Percentiles rank a stretch among this genome's conserved stretches.
phyloP scores from a whole-genome alignment of 2,888 invertebrate genomes.

The Rotaria socialis region DNA sequence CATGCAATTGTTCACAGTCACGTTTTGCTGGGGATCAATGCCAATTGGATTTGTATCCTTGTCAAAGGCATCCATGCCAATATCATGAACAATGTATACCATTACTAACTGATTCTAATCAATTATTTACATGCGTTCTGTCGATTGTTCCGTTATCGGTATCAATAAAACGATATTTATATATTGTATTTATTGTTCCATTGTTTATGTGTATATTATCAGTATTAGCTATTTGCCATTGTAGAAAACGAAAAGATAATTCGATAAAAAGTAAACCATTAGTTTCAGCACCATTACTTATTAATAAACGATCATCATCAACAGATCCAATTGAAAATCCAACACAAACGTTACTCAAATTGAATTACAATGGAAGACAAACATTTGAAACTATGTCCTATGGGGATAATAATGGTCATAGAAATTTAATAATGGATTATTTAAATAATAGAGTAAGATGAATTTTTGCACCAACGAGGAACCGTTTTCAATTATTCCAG shows the following conservation, averaged over 20 bases:
- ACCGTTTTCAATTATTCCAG: too few relatives aligned
- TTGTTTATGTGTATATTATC: background rate
- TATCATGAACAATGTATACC: background rate
- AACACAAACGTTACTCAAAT: background rate
- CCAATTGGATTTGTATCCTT: background rate
- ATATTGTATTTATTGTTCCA: background rate
- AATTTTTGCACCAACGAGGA: background rate
- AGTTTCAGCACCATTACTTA: background rate
- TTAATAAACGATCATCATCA: background rate
- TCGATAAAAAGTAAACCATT: background rate
- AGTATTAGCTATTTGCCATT: background rate
- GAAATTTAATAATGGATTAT: background rate
- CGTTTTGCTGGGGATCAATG: constrained; percentile 23
- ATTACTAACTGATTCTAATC: background rate
- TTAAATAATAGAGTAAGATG: background rate
- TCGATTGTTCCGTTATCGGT: background rate
- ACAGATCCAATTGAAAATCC: background rate
- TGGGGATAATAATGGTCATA: background rate
- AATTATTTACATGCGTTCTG: background rate
- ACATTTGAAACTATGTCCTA: background rate
- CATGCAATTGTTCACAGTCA: background rate
- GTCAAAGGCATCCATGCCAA: constrained; percentile 24
- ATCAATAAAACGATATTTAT: background rate
- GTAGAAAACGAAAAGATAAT: background rate
- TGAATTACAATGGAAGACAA: background rate